Evolutionary conservation across 2,888 invertebrate species (phyloP), one percentile per base, ranked within the genome.

Genomic region (Drosophila quasianomalipes): DNA sequence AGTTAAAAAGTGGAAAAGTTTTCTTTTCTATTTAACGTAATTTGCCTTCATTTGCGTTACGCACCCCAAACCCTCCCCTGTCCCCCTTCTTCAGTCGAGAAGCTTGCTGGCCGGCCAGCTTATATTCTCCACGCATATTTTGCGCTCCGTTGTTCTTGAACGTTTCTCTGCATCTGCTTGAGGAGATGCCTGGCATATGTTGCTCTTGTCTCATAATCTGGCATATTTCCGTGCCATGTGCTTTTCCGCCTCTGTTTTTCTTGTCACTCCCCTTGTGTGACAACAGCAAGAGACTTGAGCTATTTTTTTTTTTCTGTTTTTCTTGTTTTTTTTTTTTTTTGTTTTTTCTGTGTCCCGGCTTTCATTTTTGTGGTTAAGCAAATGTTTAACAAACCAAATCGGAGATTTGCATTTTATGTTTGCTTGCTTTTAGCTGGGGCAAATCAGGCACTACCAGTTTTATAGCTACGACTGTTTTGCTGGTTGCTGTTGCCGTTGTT

Each of bases 351-450:
- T 62, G 64, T 74, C 52, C 62, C 70, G 47, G 76, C 78, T 74
- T 74, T 76, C 74, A 68, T 72, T 82, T 82, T 79, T 91, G 91
- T 84, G 92, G 86, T 85, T 89, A 92, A 88, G 92, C 92, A 87
- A 91, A 91, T 92, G 88, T 91, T 91, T 86, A 90, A 90, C 91
- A 91, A 90, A 85, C 83, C 89, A 91, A 91, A 86, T 87, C 88
- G 76, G 79, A 81, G 89, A 90, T 91, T 91, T 91, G 84, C 91
- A 90, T 91, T 90, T 91, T 82, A 86, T 76, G 86, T 72, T 82
- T 80, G 47, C 26, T 26, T 70, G 59, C 64, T 73, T 74, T 70
- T 68, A 65, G 70, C 71, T 65, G 64, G 39, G 41, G 52, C 26
- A 66, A 76, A 76, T 76, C 69, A 66, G 77, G 39, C 60, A 59